These are phyloP conservation scores for Euura saliciscinereae DNA, from an alignment of 1,140 invertebrate species.

Conservation along the genomic window DNA sequence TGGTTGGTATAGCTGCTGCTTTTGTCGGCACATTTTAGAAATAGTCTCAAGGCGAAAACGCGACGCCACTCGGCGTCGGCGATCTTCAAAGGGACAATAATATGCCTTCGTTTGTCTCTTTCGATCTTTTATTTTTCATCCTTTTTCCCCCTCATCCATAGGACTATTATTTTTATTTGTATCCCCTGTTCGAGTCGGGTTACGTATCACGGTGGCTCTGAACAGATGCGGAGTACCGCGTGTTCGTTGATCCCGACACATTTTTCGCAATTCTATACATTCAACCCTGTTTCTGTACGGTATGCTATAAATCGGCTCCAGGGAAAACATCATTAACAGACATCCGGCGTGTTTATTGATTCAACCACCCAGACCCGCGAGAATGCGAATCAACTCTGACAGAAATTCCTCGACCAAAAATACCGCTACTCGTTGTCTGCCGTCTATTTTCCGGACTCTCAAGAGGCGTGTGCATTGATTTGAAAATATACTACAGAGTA, in stretches of 20 bases:
- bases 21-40: conserved; percentile 7
- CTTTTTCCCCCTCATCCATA: not conserved
- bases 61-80: conserved; percentile 1
- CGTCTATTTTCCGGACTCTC: too few species aligned
- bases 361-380: not conserved
- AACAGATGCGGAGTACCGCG: not conserved
- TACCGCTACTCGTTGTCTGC: too few species aligned
- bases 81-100: conserved; percentile 2
- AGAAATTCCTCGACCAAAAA: too few species aligned
- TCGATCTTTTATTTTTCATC: not conserved
- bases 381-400: too few species aligned
- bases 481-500: not conserved
- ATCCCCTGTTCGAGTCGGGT: too few species aligned
- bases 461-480: not conserved
- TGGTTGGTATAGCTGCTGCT: not conserved
- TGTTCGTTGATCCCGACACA: not conserved
- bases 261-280: not conserved
- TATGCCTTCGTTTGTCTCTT: conserved; percentile 7
- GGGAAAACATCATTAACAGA: conserved; percentile 1
- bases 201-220: too few species aligned
- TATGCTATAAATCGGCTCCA: not conserved
- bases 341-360: not conserved
- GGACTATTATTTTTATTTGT: too few species aligned
- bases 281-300: not conserved
- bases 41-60: conserved; percentile 5